Conservation (phyloP, 2,113 vertebrate genomes). For the Phycodurus eques region DNA sequence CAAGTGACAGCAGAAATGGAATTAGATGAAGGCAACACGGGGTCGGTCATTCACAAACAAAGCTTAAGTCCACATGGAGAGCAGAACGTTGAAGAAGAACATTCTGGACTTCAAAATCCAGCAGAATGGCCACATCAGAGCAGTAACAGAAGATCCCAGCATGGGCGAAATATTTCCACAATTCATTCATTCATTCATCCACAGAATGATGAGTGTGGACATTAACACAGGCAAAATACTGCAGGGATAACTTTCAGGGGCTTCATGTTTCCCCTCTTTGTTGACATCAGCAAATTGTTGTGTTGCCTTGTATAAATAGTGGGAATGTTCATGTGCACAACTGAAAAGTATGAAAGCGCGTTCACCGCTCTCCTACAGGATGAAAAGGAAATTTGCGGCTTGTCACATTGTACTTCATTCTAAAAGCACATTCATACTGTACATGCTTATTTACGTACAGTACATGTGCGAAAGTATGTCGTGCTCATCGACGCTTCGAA, state of each 20-base stretch:
- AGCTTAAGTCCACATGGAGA: no score
- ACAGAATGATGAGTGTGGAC: not conserved
- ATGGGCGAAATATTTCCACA: not conserved
- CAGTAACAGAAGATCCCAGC: not conserved
- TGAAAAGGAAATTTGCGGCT: conserved; percentile 18
- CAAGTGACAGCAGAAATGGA: not conserved
- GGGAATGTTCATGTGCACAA: not conserved
- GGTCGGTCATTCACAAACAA: no score
- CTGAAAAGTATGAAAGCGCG: not conserved
- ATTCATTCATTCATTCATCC: no score
- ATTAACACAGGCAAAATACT: not conserved
- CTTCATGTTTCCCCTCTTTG: not conserved
- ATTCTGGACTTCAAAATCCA: no score
- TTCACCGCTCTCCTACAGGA: conserved; percentile 38
- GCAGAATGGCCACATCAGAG: no score
- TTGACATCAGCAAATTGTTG: not conserved
- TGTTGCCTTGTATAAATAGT: not conserved
- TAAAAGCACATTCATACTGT: not conserved
- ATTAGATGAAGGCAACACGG: not conserved
- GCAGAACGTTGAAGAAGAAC: no score
- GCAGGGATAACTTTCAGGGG: not conserved
- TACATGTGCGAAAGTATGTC: not conserved
- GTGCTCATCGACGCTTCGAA: not conserved
- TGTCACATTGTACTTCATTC: conserved; percentile 26
- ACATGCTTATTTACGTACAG: not conserved